These are phyloP conservation scores for Trilocha varians DNA, from an alignment of 2,888 invertebrate species.

Conservation along the genomic window DNA sequence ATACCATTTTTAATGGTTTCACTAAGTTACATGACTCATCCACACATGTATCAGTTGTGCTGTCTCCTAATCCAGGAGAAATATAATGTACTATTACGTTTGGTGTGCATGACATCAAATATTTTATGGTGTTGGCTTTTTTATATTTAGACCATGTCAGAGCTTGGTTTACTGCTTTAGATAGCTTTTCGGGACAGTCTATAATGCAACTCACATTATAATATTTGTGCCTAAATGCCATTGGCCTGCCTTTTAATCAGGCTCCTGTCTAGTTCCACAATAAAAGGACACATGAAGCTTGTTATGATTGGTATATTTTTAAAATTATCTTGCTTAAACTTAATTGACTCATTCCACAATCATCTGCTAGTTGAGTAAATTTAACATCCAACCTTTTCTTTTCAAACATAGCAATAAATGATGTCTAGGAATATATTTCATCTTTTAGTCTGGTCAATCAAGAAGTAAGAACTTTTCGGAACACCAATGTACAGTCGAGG, in stretches of 20 bases:
- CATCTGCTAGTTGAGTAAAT: constrained; percentile 17
- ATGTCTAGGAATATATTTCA: background rate
- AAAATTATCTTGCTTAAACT: constrained; percentile 12
- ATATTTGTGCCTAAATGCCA: constrained; percentile 22
- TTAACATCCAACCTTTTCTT: constrained; percentile 16
- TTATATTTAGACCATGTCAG: constrained; percentile 35
- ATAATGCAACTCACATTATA: constrained; percentile 26
- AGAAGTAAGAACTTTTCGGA: background rate
- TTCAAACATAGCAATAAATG: constrained; percentile 13
- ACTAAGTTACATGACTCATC: too few relatives aligned
- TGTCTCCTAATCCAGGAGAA: constrained; percentile 9
- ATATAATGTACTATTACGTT: constrained; percentile 17
- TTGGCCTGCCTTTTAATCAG: constrained; percentile 15
- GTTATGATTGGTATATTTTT: constrained; percentile 15
- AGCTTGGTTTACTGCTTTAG: constrained; percentile 25
- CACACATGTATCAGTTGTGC: background rate
- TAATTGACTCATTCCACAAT: constrained; percentile 11
- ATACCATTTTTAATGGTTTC: too few relatives aligned
- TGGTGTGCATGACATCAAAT: constrained; percentile 21
- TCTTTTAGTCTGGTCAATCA: background rate
- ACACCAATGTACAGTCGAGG: background rate
- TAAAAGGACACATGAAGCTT: constrained; percentile 15
- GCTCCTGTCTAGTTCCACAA: constrained; percentile 1
- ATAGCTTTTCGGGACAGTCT: constrained; percentile 36
- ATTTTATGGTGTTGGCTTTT: constrained; percentile 23